A percentile compares a stretch with the other conserved stretches of the same genome.
phyloP scores from a whole-genome alignment of 1,140 invertebrate genomes.

The Drosophila subobscura region DNA sequence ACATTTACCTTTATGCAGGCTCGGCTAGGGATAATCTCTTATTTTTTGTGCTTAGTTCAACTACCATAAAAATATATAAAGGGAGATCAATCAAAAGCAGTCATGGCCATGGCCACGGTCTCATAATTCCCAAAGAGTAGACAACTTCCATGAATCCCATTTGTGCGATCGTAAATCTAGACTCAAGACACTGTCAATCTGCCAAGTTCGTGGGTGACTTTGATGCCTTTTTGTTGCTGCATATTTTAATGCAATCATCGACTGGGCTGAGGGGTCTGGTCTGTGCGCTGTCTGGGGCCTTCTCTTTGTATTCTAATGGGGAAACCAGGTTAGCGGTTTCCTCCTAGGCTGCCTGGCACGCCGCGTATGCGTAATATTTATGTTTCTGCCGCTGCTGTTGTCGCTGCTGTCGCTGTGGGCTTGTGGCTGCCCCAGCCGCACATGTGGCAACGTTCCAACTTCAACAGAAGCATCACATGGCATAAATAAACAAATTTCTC shows the following conservation, averaged over 20 bases:
- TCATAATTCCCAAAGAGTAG: too few species aligned
- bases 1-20: too few species aligned
- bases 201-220: neutral
- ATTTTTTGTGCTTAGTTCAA: too few species aligned
- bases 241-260: neutral
- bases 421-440: slow-evolving; percentile 16
- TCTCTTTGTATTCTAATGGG: slow-evolving; percentile 36
- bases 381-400: slow-evolving; percentile 23
- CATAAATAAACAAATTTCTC: slow-evolving; percentile 72
- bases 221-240: neutral
- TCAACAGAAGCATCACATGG: slow-evolving; percentile 44
- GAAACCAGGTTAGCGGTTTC: slow-evolving; percentile 68
- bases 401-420: slow-evolving; percentile 6
- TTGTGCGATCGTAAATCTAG: too few species aligned
- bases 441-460: slow-evolving; percentile 73
- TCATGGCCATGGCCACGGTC: too few species aligned
- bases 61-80: too few species aligned
- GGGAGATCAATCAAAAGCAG: too few species aligned
- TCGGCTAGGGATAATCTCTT: too few species aligned
- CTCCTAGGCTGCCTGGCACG: slow-evolving; percentile 36
- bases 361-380: slow-evolving; percentile 73
- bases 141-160: too few species aligned
- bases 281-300: slow-evolving; percentile 40
- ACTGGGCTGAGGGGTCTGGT: neutral
- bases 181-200: too few species aligned